These are phyloP conservation scores for Aurelia aurita DNA, from an alignment of 30 jellyfish, hydroid and myxozoan genomes.

Conservation along the genomic window DNA sequence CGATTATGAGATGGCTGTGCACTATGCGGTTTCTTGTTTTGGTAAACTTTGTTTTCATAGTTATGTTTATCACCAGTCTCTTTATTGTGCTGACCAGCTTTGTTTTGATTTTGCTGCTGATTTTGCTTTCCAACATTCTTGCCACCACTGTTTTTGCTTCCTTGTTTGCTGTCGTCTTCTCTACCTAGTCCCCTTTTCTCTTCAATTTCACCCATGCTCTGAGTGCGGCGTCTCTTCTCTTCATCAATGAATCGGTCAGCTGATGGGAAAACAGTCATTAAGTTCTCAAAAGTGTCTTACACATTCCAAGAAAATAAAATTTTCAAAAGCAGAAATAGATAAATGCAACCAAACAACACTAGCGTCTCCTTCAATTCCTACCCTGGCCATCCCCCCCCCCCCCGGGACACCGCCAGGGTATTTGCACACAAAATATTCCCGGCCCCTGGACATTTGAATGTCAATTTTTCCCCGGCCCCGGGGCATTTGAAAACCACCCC, in stretches of 20 bases:
- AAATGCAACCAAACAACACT: too few species aligned
- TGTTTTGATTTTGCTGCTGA: slow-evolving; percentile 35
- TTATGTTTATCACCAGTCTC: slow-evolving; percentile 34
- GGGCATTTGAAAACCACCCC: too few species aligned
- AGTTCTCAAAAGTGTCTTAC: too few species aligned
- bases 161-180: slow-evolving; percentile 39
- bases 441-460: too few species aligned
- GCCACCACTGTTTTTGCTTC: neutral
- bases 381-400: too few species aligned
- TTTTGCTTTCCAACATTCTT: slow-evolving; percentile 41
- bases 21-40: slow-evolving; percentile 38
- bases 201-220: slow-evolving; percentile 68
- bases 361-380: too few species aligned
- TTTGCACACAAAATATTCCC: too few species aligned
- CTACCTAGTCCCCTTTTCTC: slow-evolving; percentile 47
- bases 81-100: slow-evolving; percentile 21
- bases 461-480: too few species aligned
- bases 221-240: slow-evolving; percentile 70
- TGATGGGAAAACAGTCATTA: neutral
- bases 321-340: too few species aligned
- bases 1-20: slow-evolving; percentile 17
- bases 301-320: too few species aligned
- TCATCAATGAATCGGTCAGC: slow-evolving; percentile 35
- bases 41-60: slow-evolving; percentile 26
- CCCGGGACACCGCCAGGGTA: too few species aligned